A percentile compares a stretch with the other conserved stretches of the same genome.
phyloP scores from a whole-genome alignment of 35 echinoderm and acorn worm species.

The Ophioderma brevispina region DNA sequence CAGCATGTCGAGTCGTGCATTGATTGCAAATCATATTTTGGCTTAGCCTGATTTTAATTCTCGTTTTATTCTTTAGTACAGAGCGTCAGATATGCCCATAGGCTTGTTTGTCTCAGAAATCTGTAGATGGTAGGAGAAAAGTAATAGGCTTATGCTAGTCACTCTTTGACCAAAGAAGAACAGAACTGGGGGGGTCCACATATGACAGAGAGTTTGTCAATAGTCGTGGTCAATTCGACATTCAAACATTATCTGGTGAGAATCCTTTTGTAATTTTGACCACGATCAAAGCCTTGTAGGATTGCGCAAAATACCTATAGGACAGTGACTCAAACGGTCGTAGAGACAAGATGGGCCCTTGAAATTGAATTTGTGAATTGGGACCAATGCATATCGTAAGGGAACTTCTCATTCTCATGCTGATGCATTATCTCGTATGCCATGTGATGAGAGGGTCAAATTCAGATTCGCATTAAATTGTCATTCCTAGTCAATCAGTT shows the following conservation, averaged over 20 bases:
- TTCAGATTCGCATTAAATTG: too few species aligned
- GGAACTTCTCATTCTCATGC: too few species aligned
- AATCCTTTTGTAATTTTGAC: conserved; percentile 44
- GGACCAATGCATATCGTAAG: too few species aligned
- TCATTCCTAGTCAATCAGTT: too few species aligned
- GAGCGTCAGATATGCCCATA: conserved; percentile 55
- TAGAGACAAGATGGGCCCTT: too few species aligned
- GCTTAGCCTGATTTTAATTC: conserved; percentile 55
- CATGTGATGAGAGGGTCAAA: too few species aligned
- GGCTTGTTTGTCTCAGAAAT: conserved; percentile 62
- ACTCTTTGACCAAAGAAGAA: conserved; percentile 27
- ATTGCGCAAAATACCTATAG: conserved; percentile 20
- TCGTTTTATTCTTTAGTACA: conserved; percentile 46
- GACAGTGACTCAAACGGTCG: too few species aligned
- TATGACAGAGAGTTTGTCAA: conserved; percentile 56
- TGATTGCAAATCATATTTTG: conserved; percentile 54
- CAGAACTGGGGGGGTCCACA: conserved; percentile 39
- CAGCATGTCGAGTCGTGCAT: conserved; percentile 27
- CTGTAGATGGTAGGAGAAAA: conserved; percentile 58
- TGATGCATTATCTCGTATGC: too few species aligned
- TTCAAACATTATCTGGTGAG: conserved; percentile 66
- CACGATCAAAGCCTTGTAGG: conserved; percentile 49
- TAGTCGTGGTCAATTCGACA: conserved; percentile 58
- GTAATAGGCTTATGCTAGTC: conserved; percentile 65
- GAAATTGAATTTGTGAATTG: too few species aligned